Evolutionary conservation across 1,140 invertebrate species (phyloP), one percentile per base, ranked within the genome.

Genomic region (Ips typographus): DNA sequence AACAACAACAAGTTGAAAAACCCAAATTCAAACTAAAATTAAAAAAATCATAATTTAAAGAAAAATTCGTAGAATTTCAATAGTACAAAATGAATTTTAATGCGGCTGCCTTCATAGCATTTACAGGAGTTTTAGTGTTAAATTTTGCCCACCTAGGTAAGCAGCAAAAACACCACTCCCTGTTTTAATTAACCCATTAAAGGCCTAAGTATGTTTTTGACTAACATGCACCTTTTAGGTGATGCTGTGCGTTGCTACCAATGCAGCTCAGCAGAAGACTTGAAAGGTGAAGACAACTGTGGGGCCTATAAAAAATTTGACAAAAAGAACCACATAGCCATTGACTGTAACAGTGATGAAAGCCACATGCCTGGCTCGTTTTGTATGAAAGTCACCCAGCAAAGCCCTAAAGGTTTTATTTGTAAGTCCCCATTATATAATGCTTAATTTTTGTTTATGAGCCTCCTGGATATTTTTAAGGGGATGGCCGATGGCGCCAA

Each of bases 401-500:
- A 97, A 80, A 89, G 94, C 55, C 94, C 94, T 0, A 87, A 88
- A 79, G 94, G 94, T 74, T 96, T 96, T 78, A 94, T 96, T 77
- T 96, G 94, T 93, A 82, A 87, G 91, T 87, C 22, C 44, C 3
- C 1, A 49, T 49, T 8, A 49, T 49, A 8, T 49, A 8, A 6
- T 2, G 3, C 44, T 22, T 22, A 49, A 49, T 49, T 49, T 2
- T 49, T 6, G 22, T 49, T 49, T 49, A 8, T 49, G 3, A 49
- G 22, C 44, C 22, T 49, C 4, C 36, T 56, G 5, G 2, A 40
- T 43, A 4, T 63, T 40, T 71, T 83, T 85, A 73, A 95, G 93
- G 93, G 94, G 92, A 96, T 80, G 94, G 94, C 6, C 86, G 94
- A 78, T 96, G 94, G 94, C 83, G 94, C 43, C 94, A 95, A 82